Evolutionary conservation across 2,113 vertebrate species (phyloP), one percentile per base, ranked within the genome.

Genomic region (Corythaixoides concolor): DNA sequence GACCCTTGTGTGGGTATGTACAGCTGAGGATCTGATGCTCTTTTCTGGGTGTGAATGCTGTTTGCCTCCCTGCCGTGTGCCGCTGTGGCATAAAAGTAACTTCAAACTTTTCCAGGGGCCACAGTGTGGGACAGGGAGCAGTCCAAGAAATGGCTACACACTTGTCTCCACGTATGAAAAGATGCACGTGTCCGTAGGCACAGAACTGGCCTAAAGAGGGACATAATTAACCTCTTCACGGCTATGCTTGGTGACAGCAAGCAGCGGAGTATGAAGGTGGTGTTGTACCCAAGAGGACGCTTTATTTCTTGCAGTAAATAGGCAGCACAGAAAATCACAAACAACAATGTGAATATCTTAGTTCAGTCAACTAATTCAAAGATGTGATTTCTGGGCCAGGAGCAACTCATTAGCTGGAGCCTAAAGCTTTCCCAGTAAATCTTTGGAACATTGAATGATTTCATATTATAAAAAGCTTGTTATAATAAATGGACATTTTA

Each of bases 401-500:
- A 94, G 68, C 59, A 55, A 63, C 12, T 91, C 64, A 91, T 93
- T 92, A 91, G n/a, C 45, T 74, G 49, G 59, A 89, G 68, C 68
- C 83, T 77, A 74, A 73, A 90, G 85, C 72, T 59, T 77, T 80
- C 19, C n/a, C 60, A 59, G 53, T 81, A 93, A 78, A 70, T 91
- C 56, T 68, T 13, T 64, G 33, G 87, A 87, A 81, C 39, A 85
- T 12, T 81, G 73, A 86, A 87, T 60, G 26, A 68, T 68, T 90
- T 63, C 21, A 26, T 78, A 53, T 91, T 91, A 79, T 50, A 49
- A 82, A 94, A 95, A 58, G 12, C 49, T 87, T 89, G 76, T 83
- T 78, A 84, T 20, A 87, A 60, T 75, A 95, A 89, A 79, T 56
- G 39, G 39, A n/a, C 77, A 53, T 78, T 90, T 93, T 76, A 85